phyloP scores from a whole-genome alignment of 1,140 invertebrate genomes.

The Cydia fagiglandana region DNA sequence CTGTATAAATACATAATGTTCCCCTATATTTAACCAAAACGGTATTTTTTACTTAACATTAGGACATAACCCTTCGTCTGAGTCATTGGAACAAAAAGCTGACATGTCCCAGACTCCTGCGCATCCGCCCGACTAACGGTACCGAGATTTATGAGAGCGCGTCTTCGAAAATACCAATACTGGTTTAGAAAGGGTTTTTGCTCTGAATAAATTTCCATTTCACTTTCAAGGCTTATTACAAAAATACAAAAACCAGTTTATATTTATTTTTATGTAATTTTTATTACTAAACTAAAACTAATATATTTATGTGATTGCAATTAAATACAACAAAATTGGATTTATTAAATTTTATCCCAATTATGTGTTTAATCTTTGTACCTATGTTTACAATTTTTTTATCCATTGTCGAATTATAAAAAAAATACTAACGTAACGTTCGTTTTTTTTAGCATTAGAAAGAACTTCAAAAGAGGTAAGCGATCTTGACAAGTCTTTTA shows the following conservation, averaged over 20 bases:
- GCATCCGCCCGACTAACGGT: constrained; percentile 50
- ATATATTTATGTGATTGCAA: no score
- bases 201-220: constrained; percentile 27
- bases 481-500: no score
- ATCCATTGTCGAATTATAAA: no score
- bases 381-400: no score
- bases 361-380: no score
- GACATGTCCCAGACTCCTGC: constrained; percentile 44
- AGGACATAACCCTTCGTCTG: constrained; percentile 28
- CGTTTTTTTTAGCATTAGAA: no score
- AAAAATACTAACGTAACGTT: no score
- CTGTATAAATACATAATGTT: constrained; percentile 37
- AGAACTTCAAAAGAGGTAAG: no score
- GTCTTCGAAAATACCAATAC: constrained; percentile 25
- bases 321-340: no score
- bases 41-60: constrained; percentile 40
- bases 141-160: constrained; percentile 45
- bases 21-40: constrained; percentile 32
- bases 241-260: neutral
- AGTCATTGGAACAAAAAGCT: constrained; percentile 41
- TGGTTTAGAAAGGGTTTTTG: constrained; percentile 30
- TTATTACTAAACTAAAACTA: no score
- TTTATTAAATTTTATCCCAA: no score
- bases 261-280: neutral
- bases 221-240: constrained; percentile 16